Evolutionary conservation across 2,888 invertebrate species (phyloP).

Genomic region (Noctua fimbriata): DNA sequence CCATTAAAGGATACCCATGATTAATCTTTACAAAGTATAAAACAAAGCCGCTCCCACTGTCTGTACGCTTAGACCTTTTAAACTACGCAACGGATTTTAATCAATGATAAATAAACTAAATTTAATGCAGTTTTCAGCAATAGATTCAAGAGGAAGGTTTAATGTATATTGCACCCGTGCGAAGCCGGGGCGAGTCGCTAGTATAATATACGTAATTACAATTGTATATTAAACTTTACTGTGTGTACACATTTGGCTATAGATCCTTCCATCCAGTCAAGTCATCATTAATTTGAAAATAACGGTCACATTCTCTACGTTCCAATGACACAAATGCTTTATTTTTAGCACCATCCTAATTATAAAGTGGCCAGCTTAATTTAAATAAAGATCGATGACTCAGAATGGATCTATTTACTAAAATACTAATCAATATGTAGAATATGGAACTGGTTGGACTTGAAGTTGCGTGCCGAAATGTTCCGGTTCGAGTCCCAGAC

Average conservation of each 20-base stretch:
- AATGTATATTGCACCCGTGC: too few relatives aligned
- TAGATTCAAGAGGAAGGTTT: too few relatives aligned
- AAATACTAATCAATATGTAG: slow-evolving; percentile 29
- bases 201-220: not conserved
- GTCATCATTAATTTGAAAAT: not conserved
- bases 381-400: slow-evolving; percentile 39
- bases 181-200: too few relatives aligned
- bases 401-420: slow-evolving; percentile 35
- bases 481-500: slow-evolving; percentile 51
- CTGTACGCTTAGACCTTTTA: too few relatives aligned
- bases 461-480: slow-evolving; percentile 40
- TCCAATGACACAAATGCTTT: not conserved
- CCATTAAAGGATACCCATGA: not conserved
- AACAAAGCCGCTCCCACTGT: too few relatives aligned
- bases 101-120: too few relatives aligned
- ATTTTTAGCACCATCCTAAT: slow-evolving; percentile 10
- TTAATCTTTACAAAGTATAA: not conserved
- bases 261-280: not conserved
- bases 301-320: not conserved
- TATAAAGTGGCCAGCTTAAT: slow-evolving; percentile 10
- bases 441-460: slow-evolving; percentile 45
- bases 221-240: too few relatives aligned
- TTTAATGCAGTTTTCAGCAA: too few relatives aligned
- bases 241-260: too few relatives aligned
- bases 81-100: too few relatives aligned